These are phyloP conservation scores for Auanema sp. DNA, from an alignment of 2,888 invertebrate genomes.

Conservation along the genomic window DNA sequence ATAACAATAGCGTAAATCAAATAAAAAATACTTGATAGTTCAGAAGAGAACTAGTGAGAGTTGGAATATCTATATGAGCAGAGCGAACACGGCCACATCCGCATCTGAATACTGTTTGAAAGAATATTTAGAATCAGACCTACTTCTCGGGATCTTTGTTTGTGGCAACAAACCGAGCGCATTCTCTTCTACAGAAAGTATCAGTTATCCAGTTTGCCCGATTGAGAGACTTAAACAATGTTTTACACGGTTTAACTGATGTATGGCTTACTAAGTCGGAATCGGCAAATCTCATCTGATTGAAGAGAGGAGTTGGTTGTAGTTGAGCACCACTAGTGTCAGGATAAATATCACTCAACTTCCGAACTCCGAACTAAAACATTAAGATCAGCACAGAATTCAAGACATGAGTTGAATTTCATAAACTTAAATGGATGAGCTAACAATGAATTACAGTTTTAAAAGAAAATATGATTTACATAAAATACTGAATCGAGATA, in stretches of 20 bases:
- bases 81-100: conserved; percentile 50
- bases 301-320: conserved; percentile 21
- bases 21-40: conserved; percentile 5
- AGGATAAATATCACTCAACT: conserved; percentile 4
- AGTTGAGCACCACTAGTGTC: conserved; percentile 3
- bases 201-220: conserved; percentile 78
- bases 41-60: conserved; percentile 1
- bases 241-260: neutral
- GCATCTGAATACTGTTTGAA: conserved; percentile 31
- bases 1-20: neutral
- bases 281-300: conserved; percentile 30
- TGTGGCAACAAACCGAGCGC: conserved; percentile 66
- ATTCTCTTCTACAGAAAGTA: conserved; percentile 89
- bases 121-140: neutral
- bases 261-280: conserved; percentile 27
- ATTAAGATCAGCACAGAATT: too few relatives aligned
- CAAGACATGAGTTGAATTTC: too few relatives aligned
- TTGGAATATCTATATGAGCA: conserved; percentile 40
- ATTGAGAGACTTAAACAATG: conserved; percentile 39
- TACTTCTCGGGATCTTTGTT: conserved; percentile 50
- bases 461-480: too few relatives aligned
- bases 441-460: too few relatives aligned
- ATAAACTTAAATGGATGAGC: too few relatives aligned
- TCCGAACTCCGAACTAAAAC: conserved; percentile 1
- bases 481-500: too few relatives aligned